Percentiles rank a stretch among this genome's conserved stretches.
Evolutionary conservation across 2,797 vertebrate species (phyloP).

Genomic region (Lepilemur septentrionalis): DNA sequence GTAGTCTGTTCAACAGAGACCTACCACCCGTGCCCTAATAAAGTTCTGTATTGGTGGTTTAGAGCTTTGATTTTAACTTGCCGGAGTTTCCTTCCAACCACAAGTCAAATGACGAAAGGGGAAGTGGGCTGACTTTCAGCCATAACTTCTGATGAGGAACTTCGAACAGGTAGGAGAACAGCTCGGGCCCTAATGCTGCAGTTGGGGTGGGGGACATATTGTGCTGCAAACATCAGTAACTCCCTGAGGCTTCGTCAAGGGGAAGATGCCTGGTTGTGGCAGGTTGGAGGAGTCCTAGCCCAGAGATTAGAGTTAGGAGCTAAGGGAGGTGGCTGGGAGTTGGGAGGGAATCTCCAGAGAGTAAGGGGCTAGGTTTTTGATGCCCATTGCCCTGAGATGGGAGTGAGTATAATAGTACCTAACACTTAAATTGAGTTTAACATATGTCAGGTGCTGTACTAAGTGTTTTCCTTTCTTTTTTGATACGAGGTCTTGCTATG

Average conservation of each 20-base stretch:
- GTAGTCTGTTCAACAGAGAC: not conserved
- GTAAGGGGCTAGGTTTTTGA: not conserved
- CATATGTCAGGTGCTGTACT: not conserved
- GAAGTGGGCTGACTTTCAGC: not conserved
- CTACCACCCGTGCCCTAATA: conserved; percentile 7
- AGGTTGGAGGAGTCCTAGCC: not conserved
- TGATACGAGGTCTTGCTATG: not conserved
- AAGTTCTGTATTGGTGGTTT: conserved; percentile 1
- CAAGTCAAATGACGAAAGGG: not conserved
- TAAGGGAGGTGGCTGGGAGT: not conserved
- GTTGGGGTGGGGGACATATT: not conserved
- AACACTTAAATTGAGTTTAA: not conserved
- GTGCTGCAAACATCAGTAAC: not conserved
- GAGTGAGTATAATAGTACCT: not conserved
- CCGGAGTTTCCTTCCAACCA: conserved; percentile 53
- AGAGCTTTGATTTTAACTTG: not conserved
- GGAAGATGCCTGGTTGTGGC: not conserved
- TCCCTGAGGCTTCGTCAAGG: not conserved
- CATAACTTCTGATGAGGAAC: not conserved
- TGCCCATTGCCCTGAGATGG: not conserved
- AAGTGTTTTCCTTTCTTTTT: not conserved
- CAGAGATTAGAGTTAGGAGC: not conserved
- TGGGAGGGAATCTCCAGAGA: not conserved
- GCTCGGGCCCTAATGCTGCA: not conserved
- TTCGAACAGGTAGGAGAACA: not conserved